These are phyloP conservation scores for Ptilorrhoa leucosticta DNA, from an alignment of 2,113 vertebrate species.

Conservation along the genomic window DNA sequence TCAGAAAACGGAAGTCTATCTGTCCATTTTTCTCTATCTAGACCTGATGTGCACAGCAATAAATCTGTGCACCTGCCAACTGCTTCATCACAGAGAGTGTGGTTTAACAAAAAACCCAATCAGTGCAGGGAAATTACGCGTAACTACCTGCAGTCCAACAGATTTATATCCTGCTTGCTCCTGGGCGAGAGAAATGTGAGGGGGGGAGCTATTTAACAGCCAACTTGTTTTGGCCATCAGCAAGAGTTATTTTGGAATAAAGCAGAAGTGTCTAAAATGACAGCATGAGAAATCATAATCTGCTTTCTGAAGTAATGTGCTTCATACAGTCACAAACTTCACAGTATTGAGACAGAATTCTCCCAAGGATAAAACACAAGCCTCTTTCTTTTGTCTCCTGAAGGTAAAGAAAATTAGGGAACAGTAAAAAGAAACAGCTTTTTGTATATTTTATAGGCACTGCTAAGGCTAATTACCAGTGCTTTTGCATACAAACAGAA, in stretches of 20 bases:
- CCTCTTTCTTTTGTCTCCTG: background rate
- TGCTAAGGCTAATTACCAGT: background rate
- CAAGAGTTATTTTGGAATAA: background rate
- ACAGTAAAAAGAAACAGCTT: background rate
- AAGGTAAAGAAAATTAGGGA: background rate
- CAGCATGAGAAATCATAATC: background rate
- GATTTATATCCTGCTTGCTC: background rate
- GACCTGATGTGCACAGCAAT: background rate
- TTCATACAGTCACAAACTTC: fast-evolving
- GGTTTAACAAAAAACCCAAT: background rate
- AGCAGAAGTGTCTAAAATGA: background rate
- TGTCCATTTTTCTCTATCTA: background rate
- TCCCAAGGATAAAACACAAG: background rate
- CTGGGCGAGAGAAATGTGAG: background rate
- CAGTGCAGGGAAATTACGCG: background rate
- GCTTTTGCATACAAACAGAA: constrained; percentile 23
- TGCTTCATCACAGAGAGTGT: background rate
- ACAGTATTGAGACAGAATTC: background rate
- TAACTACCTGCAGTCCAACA: background rate
- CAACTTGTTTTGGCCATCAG: background rate
- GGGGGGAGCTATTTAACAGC: background rate
- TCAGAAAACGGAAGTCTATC: background rate
- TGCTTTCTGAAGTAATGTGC: background rate
- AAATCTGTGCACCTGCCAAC: background rate
- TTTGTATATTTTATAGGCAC: background rate